phyloP scores from a whole-genome alignment of 2,888 invertebrate genomes.

The Agapostemon virescens region DNA sequence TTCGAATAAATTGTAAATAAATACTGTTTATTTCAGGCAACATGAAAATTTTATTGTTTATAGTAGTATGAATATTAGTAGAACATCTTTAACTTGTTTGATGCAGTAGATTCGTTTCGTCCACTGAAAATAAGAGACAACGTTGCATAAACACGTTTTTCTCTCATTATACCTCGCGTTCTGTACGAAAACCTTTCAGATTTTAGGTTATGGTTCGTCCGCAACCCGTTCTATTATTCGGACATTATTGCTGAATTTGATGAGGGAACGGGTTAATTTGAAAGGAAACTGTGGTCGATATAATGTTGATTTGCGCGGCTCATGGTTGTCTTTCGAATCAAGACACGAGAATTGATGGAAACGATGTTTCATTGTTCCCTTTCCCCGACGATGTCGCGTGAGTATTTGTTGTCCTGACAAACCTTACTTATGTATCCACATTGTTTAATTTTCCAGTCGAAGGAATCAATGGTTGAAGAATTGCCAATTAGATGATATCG shows the following conservation, averaged over 20 bases:
- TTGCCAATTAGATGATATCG: slow-evolving; percentile 41
- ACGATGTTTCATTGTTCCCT: slow-evolving; percentile 57
- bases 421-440: neutral
- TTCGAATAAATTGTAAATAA: neutral
- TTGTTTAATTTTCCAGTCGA: slow-evolving; percentile 47
- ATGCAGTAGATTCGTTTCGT: neutral
- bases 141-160: neutral
- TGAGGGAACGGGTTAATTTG: neutral
- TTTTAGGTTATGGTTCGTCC: slow-evolving; percentile 53
- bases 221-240: slow-evolving; percentile 12
- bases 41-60: neutral
- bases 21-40: neutral
- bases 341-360: slow-evolving; percentile 56
- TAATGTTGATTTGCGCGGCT: slow-evolving; percentile 58
- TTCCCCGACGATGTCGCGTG: slow-evolving; percentile 64
- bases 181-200: neutral
- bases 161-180: neutral
- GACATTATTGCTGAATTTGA: slow-evolving; percentile 15
- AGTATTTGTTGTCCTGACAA: slow-evolving; percentile 32
- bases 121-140: neutral
- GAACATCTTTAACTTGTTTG: neutral
- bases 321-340: slow-evolving; percentile 59
- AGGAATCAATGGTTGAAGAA: slow-evolving; percentile 61
- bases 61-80: neutral
- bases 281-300: slow-evolving; percentile 5